These are phyloP conservation scores for Asbolus verrucosus DNA, from an alignment of 1,140 invertebrate species.

Conservation along the genomic window DNA sequence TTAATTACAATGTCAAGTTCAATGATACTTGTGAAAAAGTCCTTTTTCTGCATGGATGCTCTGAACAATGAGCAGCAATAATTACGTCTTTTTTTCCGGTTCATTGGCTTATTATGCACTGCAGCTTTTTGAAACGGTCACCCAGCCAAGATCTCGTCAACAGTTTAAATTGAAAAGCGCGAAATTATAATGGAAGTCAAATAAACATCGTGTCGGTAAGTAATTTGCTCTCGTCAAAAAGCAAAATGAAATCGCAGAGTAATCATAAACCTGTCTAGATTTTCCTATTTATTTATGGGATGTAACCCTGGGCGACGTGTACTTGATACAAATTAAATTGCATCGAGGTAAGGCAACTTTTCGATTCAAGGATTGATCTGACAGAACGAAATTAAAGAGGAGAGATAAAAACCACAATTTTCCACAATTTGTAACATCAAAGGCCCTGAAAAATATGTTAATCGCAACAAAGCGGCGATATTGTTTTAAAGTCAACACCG, in stretches of 20 bases:
- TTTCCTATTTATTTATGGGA: too few relatives aligned
- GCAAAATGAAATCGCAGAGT: neutral
- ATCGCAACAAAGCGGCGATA: slow-evolving; percentile 25
- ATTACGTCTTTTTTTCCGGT: slow-evolving; percentile 17
- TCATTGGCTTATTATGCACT: slow-evolving; percentile 1
- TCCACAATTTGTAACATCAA: slow-evolving; percentile 17
- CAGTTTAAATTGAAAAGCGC: slow-evolving; percentile 4
- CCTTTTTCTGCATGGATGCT: slow-evolving; percentile 26
- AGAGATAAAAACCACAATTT: slow-evolving; percentile 12
- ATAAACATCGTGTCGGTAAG: slow-evolving; percentile 22
- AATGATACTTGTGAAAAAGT: slow-evolving; percentile 17
- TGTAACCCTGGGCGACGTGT: too few relatives aligned
- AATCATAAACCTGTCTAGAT: too few relatives aligned
- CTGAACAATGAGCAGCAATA: slow-evolving; percentile 11
- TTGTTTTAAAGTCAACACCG: slow-evolving; percentile 32
- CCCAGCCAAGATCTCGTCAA: neutral
- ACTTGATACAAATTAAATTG: too few relatives aligned
- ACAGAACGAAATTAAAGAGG: slow-evolving; percentile 1
- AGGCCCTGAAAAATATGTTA: neutral
- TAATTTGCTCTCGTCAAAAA: neutral
- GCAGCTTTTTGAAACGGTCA: slow-evolving; percentile 1
- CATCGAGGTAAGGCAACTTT: too few relatives aligned
- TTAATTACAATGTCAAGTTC: slow-evolving; percentile 27
- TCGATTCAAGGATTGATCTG: neutral
- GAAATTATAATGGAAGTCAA: slow-evolving; percentile 12